phyloP scores from a whole-genome alignment of 2,888 invertebrate genomes.

The Leucoma salicis region DNA sequence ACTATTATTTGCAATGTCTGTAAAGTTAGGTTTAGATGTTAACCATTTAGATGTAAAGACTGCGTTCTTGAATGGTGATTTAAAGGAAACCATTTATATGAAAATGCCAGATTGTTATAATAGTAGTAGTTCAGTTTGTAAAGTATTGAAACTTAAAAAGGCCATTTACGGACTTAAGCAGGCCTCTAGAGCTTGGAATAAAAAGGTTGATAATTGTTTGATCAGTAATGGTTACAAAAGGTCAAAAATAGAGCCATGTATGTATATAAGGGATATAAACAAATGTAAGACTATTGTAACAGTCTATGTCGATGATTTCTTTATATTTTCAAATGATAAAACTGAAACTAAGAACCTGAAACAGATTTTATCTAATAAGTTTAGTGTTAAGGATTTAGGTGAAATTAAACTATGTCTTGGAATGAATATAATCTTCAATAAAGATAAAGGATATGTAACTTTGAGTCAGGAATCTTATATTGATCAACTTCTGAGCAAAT shows the following conservation, averaged over 20 bases:
- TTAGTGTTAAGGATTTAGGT: conserved; percentile 2
- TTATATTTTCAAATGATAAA: background rate
- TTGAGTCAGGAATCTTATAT: conserved; percentile 3
- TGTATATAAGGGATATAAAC: background rate
- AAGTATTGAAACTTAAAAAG: background rate
- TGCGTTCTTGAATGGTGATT: background rate
- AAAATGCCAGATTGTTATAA: background rate
- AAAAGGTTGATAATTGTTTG: conserved; percentile 1
- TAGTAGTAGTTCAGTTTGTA: background rate
- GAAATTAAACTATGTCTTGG: conserved; percentile 5
- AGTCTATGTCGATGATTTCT: conserved; percentile 2
- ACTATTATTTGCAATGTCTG: background rate
- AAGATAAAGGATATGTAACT: background rate
- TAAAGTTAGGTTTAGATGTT: conserved; percentile 3
- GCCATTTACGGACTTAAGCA: conserved; percentile 35
- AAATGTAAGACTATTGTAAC: background rate
- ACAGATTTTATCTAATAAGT: background rate
- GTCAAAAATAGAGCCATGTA: background rate
- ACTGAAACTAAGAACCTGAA: background rate
- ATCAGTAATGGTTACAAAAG: background rate
- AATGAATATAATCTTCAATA: conserved; percentile 1
- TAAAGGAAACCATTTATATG: background rate
- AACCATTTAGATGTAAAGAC: background rate
- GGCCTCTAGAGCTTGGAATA: conserved; percentile 28
- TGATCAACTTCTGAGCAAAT: background rate